Percentiles rank a stretch among this genome's conserved stretches.
Conservation (phyloP, 2,797 vertebrate genomes). For the Protosalanx chinensis region DNA sequence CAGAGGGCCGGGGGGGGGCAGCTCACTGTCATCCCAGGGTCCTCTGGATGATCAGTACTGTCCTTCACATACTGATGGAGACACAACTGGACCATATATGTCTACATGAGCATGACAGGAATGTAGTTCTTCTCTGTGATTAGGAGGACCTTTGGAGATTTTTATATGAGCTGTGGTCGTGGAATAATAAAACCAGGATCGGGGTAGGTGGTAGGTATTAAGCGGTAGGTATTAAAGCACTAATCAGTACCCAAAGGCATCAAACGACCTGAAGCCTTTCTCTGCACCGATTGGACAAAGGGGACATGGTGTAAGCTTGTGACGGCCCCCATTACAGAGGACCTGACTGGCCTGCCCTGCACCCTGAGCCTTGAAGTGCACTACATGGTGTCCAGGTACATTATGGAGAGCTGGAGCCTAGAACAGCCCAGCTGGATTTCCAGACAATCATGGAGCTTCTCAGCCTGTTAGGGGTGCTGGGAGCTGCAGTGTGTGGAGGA, state of each 20-base stretch:
- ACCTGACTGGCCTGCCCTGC: background rate
- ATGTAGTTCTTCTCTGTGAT: slow-evolving; percentile 22
- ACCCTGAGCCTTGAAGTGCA: background rate
- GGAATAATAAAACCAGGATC: slow-evolving; percentile 43
- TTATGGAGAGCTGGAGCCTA: slow-evolving; percentile 20
- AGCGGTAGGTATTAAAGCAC: slow-evolving; percentile 17
- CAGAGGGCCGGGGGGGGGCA: no score
- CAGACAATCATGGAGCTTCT: slow-evolving; percentile 49
- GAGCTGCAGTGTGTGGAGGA: slow-evolving; percentile 36
- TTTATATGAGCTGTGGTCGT: slow-evolving; percentile 29
- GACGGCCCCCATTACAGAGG: background rate
- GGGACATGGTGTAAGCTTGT: background rate
- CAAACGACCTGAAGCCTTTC: slow-evolving; percentile 28
- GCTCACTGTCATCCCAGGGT: background rate
- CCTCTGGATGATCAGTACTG: slow-evolving; percentile 20
- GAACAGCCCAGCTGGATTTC: slow-evolving; percentile 50
- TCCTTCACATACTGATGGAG: slow-evolving; percentile 35
- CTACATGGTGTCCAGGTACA: background rate
- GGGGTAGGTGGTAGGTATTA: no score
- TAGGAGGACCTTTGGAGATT: background rate
- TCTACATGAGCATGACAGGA: slow-evolving; percentile 32
- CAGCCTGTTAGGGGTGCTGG: slow-evolving; percentile 42
- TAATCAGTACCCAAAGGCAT: slow-evolving; percentile 20
- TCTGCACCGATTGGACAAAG: slow-evolving; percentile 32
- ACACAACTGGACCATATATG: slow-evolving; percentile 23